Conservation (phyloP, 2,797 vertebrate species). For the Sebastes minor region DNA sequence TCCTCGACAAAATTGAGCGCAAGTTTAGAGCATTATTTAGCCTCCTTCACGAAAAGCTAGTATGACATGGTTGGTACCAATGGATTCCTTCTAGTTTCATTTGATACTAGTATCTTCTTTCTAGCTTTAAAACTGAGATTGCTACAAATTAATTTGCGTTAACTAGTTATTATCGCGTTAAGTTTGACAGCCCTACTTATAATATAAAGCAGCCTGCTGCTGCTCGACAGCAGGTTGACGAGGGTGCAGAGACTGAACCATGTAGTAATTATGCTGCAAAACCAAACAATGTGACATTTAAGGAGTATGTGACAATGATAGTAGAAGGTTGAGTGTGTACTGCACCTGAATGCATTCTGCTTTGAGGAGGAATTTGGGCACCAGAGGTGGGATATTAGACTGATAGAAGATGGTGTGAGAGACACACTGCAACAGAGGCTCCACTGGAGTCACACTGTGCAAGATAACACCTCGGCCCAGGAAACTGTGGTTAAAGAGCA, state of each 20-base stretch:
- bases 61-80: no score
- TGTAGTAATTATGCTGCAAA: neutral
- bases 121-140: no score
- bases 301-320: neutral
- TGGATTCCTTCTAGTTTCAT: no score
- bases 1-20: accelerated
- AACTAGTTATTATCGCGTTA: no score
- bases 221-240: no score
- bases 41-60: no score
- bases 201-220: neutral
- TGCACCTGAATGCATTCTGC: slow-evolving; percentile 86
- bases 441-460: slow-evolving; percentile 86
- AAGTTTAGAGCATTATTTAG: no score
- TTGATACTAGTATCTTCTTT: no score
- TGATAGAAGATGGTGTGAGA: slow-evolving; percentile 88
- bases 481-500: slow-evolving; percentile 81
- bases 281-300: neutral
- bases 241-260: neutral
- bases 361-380: slow-evolving; percentile 86
- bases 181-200: no score
- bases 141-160: neutral
- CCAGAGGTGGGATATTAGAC: slow-evolving; percentile 72
- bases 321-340: neutral
- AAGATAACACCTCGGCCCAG: slow-evolving; percentile 85
- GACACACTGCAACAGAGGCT: slow-evolving; percentile 87